Base-by-base conservation (phyloP, 2,113 vertebrate genomes). In the Carassius gibelio region DNA sequence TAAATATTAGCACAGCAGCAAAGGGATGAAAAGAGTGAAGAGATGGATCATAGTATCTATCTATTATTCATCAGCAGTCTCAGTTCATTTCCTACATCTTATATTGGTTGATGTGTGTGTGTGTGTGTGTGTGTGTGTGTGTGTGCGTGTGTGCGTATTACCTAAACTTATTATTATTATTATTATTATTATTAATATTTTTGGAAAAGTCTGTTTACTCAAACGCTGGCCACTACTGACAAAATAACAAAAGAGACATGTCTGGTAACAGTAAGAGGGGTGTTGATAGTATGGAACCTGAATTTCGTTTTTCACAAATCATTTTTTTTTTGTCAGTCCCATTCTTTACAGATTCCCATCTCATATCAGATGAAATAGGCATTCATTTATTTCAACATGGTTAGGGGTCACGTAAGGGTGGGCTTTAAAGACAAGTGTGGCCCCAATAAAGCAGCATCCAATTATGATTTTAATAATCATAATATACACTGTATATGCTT, bases 1-100 rank as follows among this genome's bases (percentile, higher is more conserved):
- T 48, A 48, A 75, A 72, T 45, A 72, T 72, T 45, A 45, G 69
- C 69, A 36, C 8, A 71, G 68, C 68, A 36, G 68, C 26, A 72
- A 45, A 72, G 17, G 14, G 64, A 68, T 17, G 64, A 45, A 72
- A 72, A 45, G 69, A 72, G 36, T 72, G 17, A 72, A 72, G 8
- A 45, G 38, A 72, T 42, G 66, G 30, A 36, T 69, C 6, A 64
- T 26, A 11, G 61, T 64, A 5, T 64, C 11, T 69, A 69, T 71
- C 36, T 72, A 72, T n/a, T 72, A 72, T 45, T 42, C 8, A 42
- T 38, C 7, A 38, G 38, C 36, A 8, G 68, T 38, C 68, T 36
- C 34, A 71, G 66, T 23, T 26, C 23, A 26, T 0, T 26, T 64
- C 23, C 1, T 26, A 62, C 7, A 23, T 62, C 59, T 23, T n/a